Conservation (phyloP, 64 coral and sea anemone species). For the Anthopleura sola region DNA sequence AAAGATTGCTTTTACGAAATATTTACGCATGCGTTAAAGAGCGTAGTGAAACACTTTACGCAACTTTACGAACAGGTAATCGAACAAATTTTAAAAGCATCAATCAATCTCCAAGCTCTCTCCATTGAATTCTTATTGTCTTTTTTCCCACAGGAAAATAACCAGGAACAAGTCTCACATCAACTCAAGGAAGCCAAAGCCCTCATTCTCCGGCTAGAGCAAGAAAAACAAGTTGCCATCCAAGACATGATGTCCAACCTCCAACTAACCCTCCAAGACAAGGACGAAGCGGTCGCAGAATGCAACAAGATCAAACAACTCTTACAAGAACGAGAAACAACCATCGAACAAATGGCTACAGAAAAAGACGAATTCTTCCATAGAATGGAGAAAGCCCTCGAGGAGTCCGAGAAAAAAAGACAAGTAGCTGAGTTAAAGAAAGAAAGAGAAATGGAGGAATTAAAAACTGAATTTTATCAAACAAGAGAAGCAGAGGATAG, state of each 20-base stretch:
- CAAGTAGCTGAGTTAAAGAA: slow-evolving; percentile 80
- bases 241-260: slow-evolving; percentile 98
- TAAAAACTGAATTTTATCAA: slow-evolving; percentile 73
- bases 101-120: too few species aligned
- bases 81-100: too few species aligned
- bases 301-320: slow-evolving; percentile 35
- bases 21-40: too few species aligned
- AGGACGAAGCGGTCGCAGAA: slow-evolving; percentile 64
- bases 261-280: slow-evolving; percentile 69
- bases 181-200: slow-evolving; percentile 86
- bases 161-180: slow-evolving; percentile 40
- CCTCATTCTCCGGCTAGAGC: slow-evolving; percentile 80
- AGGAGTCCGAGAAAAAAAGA: slow-evolving; percentile 82
- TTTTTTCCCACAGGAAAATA: background rate
- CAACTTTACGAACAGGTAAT: too few species aligned
- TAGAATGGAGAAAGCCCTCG: slow-evolving; percentile 96
- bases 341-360: slow-evolving; percentile 78
- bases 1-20: too few species aligned
- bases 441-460: slow-evolving; percentile 72
- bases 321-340: slow-evolving; percentile 54
- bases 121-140: background rate
- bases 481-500: slow-evolving; percentile 70
- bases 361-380: slow-evolving; percentile 96
- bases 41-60: too few species aligned
- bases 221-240: slow-evolving; percentile 88